A percentile compares a stretch with the other conserved stretches of the same genome.
Evolutionary conservation across 2,888 invertebrate species (phyloP).

Genomic region (Drosophila sordidula): DNA sequence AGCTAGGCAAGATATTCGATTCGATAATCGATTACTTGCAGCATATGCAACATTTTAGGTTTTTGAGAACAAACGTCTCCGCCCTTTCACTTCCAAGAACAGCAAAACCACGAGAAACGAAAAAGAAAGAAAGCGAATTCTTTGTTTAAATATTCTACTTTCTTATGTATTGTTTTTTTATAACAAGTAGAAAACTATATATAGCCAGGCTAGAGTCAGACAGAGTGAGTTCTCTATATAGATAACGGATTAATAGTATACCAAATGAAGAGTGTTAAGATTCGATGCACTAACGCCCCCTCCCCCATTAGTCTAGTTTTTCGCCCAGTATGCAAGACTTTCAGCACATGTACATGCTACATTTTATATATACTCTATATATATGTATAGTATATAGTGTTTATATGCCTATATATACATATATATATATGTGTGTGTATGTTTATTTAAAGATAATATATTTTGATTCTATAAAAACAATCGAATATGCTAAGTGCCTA

Average conservation of each 20-base stretch:
- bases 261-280: constrained; percentile 23
- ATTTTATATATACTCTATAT: constrained; percentile 2
- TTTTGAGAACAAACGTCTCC: constrained; percentile 41
- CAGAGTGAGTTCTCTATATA: constrained; percentile 19
- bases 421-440: constrained; percentile 39
- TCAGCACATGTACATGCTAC: constrained; percentile 9
- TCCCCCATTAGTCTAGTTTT: not conserved
- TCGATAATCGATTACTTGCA: not conserved
- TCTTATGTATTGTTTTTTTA: constrained; percentile 16
- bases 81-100: constrained; percentile 51
- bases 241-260: constrained; percentile 26
- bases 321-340: constrained; percentile 16
- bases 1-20: constrained; percentile 11
- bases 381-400: not conserved
- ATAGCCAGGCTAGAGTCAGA: constrained; percentile 35
- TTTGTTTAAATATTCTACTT: constrained; percentile 1
- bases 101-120: not conserved
- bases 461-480: constrained; percentile 75
- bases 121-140: constrained; percentile 19
- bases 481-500: constrained; percentile 78
- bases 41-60: constrained; percentile 21
- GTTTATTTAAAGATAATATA: constrained; percentile 47
- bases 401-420: constrained; percentile 18
- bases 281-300: not conserved
- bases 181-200: constrained; percentile 27